These are phyloP conservation scores for Rhincodon typus DNA, from an alignment of 2,797 vertebrate genomes.

Conservation along the genomic window DNA sequence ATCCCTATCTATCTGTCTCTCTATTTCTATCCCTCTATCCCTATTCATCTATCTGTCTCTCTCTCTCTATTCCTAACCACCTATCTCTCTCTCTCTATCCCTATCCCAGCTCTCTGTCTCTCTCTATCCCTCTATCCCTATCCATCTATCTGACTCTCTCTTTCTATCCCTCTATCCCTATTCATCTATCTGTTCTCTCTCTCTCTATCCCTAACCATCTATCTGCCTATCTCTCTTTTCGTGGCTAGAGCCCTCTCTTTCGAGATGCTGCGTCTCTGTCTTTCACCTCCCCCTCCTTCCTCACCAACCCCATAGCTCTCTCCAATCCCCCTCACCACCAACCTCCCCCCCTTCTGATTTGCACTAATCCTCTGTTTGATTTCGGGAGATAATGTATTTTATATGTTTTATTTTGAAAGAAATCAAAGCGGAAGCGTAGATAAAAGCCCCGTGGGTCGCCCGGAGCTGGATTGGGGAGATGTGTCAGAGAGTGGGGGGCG, in stretches of 20 bases:
- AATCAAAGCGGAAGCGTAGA: constrained; percentile 76
- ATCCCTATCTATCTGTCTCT: too few species aligned
- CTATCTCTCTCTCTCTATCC: too few species aligned
- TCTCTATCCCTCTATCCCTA: too few species aligned
- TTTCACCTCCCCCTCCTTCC: constrained; percentile 48
- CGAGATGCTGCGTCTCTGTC: constrained; percentile 25
- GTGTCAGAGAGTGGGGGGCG: constrained; percentile 43
- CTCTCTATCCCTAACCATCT: too few species aligned
- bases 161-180: too few species aligned
- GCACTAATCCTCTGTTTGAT: constrained; percentile 85
- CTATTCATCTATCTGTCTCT: too few species aligned
- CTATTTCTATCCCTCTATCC: too few species aligned
- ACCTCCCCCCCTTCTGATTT: constrained; percentile 37
- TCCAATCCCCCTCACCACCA: neutral
- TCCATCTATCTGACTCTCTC: constrained; percentile 38
- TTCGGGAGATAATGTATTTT: constrained; percentile 85
- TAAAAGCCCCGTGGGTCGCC: constrained; percentile 59
- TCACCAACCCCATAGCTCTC: too few species aligned
- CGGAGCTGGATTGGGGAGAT: constrained; percentile 68
- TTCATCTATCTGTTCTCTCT: too few species aligned
- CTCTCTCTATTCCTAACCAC: too few species aligned
- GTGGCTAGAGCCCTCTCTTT: constrained; percentile 39
- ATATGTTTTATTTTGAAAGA: constrained; percentile 52
- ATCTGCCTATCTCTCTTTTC: constrained; percentile 42
- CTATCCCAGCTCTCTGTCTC: too few species aligned